Percentiles rank a stretch among this genome's conserved stretches.
Conservation (phyloP, 2,888 invertebrate species). For the Stenolophus ochropezus region DNA sequence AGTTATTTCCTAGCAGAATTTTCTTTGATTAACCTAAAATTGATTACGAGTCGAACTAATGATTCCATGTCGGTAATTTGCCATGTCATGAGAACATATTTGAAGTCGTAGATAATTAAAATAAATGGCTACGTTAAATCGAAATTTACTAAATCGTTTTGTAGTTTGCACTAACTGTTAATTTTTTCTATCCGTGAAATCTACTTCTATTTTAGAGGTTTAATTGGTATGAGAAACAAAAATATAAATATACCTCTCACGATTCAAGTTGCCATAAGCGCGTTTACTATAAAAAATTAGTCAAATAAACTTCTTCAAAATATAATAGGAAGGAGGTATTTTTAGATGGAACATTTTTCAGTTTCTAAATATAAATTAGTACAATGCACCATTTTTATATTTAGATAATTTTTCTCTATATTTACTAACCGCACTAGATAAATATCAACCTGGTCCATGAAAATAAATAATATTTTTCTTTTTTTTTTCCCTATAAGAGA, state of each 20-base stretch:
- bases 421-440: too few relatives aligned
- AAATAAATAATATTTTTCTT: too few relatives aligned
- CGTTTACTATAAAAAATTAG: not conserved
- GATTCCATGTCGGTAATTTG: conserved; percentile 4
- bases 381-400: too few relatives aligned
- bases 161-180: conserved; percentile 32
- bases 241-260: not conserved
- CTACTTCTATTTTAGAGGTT: conserved; percentile 16
- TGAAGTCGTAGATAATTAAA: conserved; percentile 34
- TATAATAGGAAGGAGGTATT: not conserved
- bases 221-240: conserved; percentile 26
- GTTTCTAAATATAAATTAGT: too few relatives aligned
- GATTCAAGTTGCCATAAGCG: not conserved
- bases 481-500: too few relatives aligned
- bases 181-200: conserved; percentile 20
- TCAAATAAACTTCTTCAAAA: not conserved
- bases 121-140: conserved; percentile 23
- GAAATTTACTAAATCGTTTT: conserved; percentile 32
- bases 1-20: not conserved
- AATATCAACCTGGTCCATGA: too few relatives aligned
- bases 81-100: conserved; percentile 1
- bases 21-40: not conserved
- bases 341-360: not conserved
- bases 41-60: not conserved
- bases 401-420: too few relatives aligned